A percentile compares a stretch with the other conserved stretches of the same genome.
phyloP scores from a whole-genome alignment of 2,888 invertebrate species.

The Celastrina argiolus region DNA sequence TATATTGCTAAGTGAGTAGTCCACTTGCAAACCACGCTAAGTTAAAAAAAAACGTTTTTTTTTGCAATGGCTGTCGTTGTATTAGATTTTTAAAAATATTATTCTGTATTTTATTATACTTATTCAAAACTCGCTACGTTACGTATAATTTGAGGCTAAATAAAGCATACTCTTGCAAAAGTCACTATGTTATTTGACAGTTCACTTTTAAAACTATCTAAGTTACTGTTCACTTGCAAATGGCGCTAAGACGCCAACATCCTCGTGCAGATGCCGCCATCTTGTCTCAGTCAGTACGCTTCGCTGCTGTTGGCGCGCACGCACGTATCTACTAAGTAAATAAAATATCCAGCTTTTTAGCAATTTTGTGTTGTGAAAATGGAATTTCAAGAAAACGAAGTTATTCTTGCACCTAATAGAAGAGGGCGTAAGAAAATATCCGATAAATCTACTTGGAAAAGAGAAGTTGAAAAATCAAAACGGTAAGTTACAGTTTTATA shows the following conservation, averaged over 20 bases:
- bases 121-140: not conserved
- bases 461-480: slow-evolving; percentile 20
- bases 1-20: no score
- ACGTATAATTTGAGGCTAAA: slow-evolving; percentile 7
- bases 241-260: not conserved
- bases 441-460: slow-evolving; percentile 25
- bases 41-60: not conserved
- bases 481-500: no score
- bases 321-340: slow-evolving; percentile 13
- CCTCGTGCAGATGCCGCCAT: slow-evolving; percentile 1
- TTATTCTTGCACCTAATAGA: slow-evolving; percentile 23
- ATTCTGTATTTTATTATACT: not conserved
- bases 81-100: not conserved
- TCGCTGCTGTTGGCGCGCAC: slow-evolving; percentile 18
- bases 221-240: slow-evolving; percentile 18
- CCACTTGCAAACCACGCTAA: not conserved
- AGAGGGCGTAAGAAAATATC: slow-evolving; percentile 23
- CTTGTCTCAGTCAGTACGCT: slow-evolving; percentile 13
- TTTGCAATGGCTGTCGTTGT: not conserved
- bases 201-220: slow-evolving; percentile 22
- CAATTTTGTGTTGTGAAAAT: slow-evolving; percentile 24
- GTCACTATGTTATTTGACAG: slow-evolving; percentile 21
- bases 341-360: slow-evolving; percentile 16
- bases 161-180: slow-evolving; percentile 23
- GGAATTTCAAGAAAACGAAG: slow-evolving; percentile 23